Base-by-base conservation (phyloP, 2,113 vertebrate genomes). In the Pogonocichla stellata region DNA sequence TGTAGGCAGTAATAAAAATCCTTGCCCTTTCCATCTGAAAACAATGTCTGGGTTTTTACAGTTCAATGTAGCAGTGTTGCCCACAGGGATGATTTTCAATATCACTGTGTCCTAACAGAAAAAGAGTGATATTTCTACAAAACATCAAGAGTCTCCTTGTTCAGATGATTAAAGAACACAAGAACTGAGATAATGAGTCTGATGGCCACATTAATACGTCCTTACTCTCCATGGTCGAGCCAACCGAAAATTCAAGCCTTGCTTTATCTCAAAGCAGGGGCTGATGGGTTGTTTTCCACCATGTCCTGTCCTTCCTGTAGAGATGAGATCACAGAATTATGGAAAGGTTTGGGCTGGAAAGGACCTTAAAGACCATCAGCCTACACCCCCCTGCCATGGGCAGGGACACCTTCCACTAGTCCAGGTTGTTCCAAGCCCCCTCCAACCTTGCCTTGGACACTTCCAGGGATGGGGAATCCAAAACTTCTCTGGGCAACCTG, bases 11-110 rank as follows among this genome's bases (percentile, higher is more conserved):
- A 93, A 78, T 92, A 92, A 84, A 80, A 79, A 73, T 51, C 12
- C 34, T 77, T 93, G 33, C 6, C 80, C 36, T 95, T 93, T 96
- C 75, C 67, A 84, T 47, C 51, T 40, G 26, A 86, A 83, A 92
- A 36, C 7, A 43, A 23, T n/a, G 14, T 40, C 48, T 58, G 28
- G 24, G 36, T 9, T 89, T 90, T 74, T 36, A 81, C 0, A 0
- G 22, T 79, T 91, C 60, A 31, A 13, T 11, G 48, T 36, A 62
- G 31, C n/a, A 60, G 18, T 13, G 34, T 12, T 74, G 25, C n/a
- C 43, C 65, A 34, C 47, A 7, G 9, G 66, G 67, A 72, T 31
- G 22, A 43, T 24, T 65, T 81, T 77, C 40, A 73, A 24, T 62
- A 54, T 36, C 45, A 10, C 42, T 62, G 22, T 67, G 45, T 29